Evolutionary conservation across 2,113 vertebrate genomes (phyloP).

Genomic region (Salminus brasiliensis): DNA sequence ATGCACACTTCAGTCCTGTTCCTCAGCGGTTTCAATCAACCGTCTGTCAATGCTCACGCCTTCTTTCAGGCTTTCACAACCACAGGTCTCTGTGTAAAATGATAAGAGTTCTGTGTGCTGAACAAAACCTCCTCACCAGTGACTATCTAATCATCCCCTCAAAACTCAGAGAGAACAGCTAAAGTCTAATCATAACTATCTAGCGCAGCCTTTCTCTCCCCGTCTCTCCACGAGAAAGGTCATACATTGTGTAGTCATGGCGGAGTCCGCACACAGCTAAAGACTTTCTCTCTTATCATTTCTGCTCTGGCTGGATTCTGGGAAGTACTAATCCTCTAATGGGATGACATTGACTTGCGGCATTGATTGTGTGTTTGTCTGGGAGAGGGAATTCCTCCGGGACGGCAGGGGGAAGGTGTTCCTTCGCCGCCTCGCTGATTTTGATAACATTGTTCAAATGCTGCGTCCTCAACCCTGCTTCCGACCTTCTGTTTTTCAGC

Average conservation of each 20-base stretch:
- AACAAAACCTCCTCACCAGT: slow-evolving; percentile 3
- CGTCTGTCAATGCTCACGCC: background rate
- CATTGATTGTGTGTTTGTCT: slow-evolving; percentile 55
- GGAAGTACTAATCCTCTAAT: slow-evolving; percentile 58
- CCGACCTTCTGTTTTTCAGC: slow-evolving; percentile 9
- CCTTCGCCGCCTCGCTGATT: slow-evolving; percentile 33
- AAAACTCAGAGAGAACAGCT: background rate
- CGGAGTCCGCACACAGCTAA: background rate
- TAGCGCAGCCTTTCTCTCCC: slow-evolving; percentile 7
- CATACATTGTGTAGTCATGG: slow-evolving; percentile 10
- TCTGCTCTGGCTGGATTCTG: slow-evolving; percentile 39
- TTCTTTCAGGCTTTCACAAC: background rate
- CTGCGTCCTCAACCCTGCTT: slow-evolving; percentile 10
- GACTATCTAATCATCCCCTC: background rate
- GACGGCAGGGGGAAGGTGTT: slow-evolving; percentile 22
- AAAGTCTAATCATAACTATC: slow-evolving; percentile 28
- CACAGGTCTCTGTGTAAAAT: background rate
- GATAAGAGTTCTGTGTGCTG: background rate
- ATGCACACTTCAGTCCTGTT: background rate
- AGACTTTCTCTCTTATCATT: slow-evolving; percentile 53
- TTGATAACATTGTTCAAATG: slow-evolving; percentile 48
- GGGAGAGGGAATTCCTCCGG: slow-evolving; percentile 33
- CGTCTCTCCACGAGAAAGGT: slow-evolving; percentile 38
- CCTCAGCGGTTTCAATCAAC: background rate
- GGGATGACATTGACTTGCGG: slow-evolving; percentile 50